Evolutionary conservation across 2,797 vertebrate species (phyloP).

Genomic region (Tragelaphus eurycerus): DNA sequence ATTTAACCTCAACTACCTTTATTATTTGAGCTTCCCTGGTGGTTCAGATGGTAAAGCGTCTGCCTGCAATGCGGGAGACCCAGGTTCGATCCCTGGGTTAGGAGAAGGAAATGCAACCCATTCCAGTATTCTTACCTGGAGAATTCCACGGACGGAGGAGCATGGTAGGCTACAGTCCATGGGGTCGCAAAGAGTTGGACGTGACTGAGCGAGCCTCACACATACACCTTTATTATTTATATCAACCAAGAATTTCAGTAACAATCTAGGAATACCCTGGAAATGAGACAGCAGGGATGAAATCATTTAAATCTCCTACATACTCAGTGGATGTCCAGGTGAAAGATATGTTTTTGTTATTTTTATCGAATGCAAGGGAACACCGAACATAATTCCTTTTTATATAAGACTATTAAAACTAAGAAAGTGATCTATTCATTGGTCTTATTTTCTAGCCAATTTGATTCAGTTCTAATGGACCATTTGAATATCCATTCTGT

Average conservation of each 20-base stretch:
- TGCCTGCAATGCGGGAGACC: too few relatives aligned
- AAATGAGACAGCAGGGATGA: neutral
- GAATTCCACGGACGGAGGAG: too few relatives aligned
- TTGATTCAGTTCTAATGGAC: neutral
- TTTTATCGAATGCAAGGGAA: neutral
- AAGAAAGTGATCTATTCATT: neutral
- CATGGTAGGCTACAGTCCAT: too few relatives aligned
- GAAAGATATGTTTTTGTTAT: neutral
- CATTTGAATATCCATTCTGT: neutral
- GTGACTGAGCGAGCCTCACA: too few relatives aligned
- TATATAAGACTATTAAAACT: neutral
- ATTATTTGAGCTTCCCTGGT: neutral
- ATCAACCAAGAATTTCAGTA: neutral
- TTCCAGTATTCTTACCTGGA: too few relatives aligned
- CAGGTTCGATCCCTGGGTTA: too few relatives aligned
- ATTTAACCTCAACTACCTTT: neutral
- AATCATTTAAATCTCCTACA: neutral
- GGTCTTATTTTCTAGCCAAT: neutral
- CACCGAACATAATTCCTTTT: neutral
- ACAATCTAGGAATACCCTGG: neutral
- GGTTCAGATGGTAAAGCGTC: too few relatives aligned
- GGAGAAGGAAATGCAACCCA: too few relatives aligned
- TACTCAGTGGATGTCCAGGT: neutral
- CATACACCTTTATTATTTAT: neutral
- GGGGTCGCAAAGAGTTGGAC: too few relatives aligned